These are phyloP conservation scores for Oryzaephilus surinamensis DNA, from an alignment of 1,140 invertebrate genomes.

Conservation along the genomic window DNA sequence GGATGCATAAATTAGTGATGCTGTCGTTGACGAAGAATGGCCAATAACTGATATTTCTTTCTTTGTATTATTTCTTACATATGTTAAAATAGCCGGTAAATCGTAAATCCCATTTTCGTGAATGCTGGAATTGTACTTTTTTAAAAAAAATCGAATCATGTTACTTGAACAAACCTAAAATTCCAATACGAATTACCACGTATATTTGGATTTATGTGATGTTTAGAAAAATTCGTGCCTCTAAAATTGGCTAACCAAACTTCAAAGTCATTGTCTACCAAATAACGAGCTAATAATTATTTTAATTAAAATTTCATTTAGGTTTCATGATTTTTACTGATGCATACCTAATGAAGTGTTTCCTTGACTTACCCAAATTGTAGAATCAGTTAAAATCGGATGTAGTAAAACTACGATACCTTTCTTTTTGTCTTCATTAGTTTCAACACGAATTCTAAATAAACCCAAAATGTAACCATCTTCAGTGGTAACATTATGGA, in stretches of 20 bases:
- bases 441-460: not conserved
- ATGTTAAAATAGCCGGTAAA: not conserved
- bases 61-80: not conserved
- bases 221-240: constrained; percentile 1
- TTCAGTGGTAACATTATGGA: no score
- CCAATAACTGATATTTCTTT: constrained; percentile 2
- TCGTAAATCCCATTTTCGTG: constrained; percentile 5
- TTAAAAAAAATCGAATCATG: not conserved
- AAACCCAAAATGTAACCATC: no score
- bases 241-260: constrained; percentile 3
- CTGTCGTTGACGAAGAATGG: constrained; percentile 1
- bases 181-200: constrained; percentile 3
- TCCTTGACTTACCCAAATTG: constrained; percentile 1
- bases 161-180: constrained; percentile 2
- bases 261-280: constrained; percentile 1
- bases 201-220: not conserved
- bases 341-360: not conserved
- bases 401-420: constrained; percentile 1
- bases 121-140: no score
- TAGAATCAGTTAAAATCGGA: not conserved
- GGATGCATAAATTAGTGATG: not conserved
- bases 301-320: not conserved
- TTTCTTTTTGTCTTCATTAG: not conserved
- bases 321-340: no score
- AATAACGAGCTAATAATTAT: not conserved